These are phyloP conservation scores for Diadema setosum DNA, from an alignment of 35 echinoderm and acorn worm genomes.

Conservation along the genomic window DNA sequence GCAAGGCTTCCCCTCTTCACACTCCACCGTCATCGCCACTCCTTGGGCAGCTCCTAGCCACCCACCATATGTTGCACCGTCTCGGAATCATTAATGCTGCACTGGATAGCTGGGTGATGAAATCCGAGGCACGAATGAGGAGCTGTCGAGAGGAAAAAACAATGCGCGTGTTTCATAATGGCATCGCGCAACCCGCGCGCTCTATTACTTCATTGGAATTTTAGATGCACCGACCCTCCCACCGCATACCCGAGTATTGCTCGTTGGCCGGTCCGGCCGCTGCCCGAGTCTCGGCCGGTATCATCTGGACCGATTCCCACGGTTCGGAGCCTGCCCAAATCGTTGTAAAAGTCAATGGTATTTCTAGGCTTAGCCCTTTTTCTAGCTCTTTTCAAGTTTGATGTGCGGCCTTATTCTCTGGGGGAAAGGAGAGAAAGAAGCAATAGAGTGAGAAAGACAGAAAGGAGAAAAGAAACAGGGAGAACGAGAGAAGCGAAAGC, in stretches of 20 bases:
- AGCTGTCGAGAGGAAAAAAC: neutral
- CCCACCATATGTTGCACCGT: neutral
- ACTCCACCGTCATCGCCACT: neutral
- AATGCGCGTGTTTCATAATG: neutral
- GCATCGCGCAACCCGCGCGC: no score
- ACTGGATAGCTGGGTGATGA: neutral
- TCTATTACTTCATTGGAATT: constrained; percentile 9
- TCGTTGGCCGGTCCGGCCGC: neutral
- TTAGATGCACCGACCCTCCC: neutral
- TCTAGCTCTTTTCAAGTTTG: neutral
- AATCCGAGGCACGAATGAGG: neutral
- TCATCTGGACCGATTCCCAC: neutral
- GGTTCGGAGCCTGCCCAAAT: neutral
- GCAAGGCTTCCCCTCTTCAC: neutral
- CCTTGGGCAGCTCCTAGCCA: neutral
- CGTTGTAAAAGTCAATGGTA: neutral
- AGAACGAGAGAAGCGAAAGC: neutral
- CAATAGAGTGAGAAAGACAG: neutral
- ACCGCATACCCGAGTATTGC: neutral
- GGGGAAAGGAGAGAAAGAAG: neutral
- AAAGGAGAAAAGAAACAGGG: no score
- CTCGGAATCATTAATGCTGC: no score
- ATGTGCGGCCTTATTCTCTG: neutral
- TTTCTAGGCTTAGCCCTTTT: neutral
- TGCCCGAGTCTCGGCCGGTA: neutral